Percentiles rank a stretch among this genome's conserved stretches.
phyloP scores from a whole-genome alignment of 2,113 vertebrate genomes.

The Meleagris gallopavo region DNA sequence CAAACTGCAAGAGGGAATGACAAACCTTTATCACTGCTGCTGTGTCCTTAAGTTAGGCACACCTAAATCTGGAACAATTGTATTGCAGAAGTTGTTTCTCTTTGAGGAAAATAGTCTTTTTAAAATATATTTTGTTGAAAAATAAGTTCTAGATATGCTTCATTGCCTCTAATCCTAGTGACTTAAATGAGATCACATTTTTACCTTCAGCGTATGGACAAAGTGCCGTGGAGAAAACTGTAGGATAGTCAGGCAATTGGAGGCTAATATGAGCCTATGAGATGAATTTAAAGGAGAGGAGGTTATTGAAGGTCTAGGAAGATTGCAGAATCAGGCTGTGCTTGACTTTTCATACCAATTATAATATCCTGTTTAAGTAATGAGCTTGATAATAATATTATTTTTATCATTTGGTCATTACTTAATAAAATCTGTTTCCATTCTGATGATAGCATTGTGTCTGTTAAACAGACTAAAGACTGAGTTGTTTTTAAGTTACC shows the following conservation, averaged over 20 bases:
- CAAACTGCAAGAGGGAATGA: not conserved
- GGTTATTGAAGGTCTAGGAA: not conserved
- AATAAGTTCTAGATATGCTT: not conserved
- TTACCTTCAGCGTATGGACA: not conserved
- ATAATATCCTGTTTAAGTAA: not conserved
- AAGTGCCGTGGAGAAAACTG: not conserved
- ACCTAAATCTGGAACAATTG: not conserved
- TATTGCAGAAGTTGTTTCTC: not conserved
- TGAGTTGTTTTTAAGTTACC: slow-evolving; percentile 2
- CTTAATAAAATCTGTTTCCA: not conserved
- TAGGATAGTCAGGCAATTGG: not conserved
- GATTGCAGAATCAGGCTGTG: not conserved
- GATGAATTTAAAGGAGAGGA: not conserved
- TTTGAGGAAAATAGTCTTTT: not conserved
- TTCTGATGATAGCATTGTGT: not conserved
- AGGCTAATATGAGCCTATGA: not conserved
- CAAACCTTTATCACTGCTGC: not conserved
- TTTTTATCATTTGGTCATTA: not conserved
- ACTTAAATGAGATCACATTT: not conserved
- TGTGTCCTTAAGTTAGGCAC: not conserved
- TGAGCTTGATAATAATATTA: not conserved
- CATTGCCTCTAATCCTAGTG: not conserved
- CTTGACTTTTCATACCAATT: not conserved
- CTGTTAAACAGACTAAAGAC: not conserved
- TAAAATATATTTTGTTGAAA: not conserved